Base-by-base conservation (phyloP, 2,113 vertebrate species). In the Silurus asotus region DNA sequence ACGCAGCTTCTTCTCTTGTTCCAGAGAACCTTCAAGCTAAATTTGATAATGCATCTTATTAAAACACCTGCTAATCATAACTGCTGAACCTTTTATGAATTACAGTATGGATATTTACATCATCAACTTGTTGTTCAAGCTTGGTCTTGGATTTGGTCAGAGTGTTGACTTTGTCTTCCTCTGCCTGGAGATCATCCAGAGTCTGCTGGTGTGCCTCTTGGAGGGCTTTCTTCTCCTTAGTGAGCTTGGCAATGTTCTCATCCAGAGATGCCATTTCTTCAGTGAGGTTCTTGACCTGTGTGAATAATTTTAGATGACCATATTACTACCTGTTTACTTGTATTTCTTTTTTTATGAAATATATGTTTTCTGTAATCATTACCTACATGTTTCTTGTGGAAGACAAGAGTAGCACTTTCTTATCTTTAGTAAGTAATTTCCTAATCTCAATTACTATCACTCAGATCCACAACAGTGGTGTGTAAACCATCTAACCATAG, bases 1-100 rank as follows among this genome's bases (percentile, higher is more conserved):
- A 37, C 97, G 95, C 48, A 98, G 23, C 82, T 98, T 98, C 93
- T 97, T 99, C 89, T 99, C 97, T 93, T 99, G 97, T 82, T 99
- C 97, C 89, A 99, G 28, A 37, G 28, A 37, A 37, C 28, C 28
- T 37, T 37, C 28, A 37, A 37, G 28, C 28, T 37, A 37, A 1
- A 74, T 17, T 49, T 49, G 8, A 67, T 61, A 58, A 8, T 48
- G n/a, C 8, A 2, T 15, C 1, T 2, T 11, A 61, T 25, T 58
- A 14, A 59, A 15, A 20, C 17, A 8, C 9, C 25, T 6, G 11
- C 3, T 3, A 11, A 23, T 7, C 45, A 58, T 14, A 10, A 14
- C 61, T 65, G 45, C 6, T 23, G 20, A 55, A 55, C 4, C 2
- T 28, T 53, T 6, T 10, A 55, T 19, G 5, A 17, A 25, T 5